phyloP scores from a whole-genome alignment of 2,797 vertebrate species.

The Enteromius radiatus region DNA sequence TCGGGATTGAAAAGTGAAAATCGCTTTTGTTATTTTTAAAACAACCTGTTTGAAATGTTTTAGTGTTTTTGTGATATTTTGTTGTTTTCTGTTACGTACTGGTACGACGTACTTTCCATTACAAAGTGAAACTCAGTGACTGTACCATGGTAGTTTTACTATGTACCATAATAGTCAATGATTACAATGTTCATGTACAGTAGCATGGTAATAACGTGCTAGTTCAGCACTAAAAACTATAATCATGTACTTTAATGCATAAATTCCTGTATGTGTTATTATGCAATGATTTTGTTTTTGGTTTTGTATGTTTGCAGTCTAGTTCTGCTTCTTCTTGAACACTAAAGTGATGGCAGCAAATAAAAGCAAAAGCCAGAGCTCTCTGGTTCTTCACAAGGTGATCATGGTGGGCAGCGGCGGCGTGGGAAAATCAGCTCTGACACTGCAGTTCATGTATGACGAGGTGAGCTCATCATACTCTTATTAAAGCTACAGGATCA shows the following conservation, averaged over 20 bases:
- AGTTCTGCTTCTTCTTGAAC: not conserved
- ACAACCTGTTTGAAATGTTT: not conserved
- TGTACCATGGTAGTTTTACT: not conserved
- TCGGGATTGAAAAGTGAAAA: not conserved
- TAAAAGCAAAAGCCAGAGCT: slow-evolving; percentile 86
- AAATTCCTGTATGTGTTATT: not conserved
- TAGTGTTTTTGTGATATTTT: not conserved
- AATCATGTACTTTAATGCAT: not conserved
- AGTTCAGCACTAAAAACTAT: not conserved
- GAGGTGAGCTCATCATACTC: slow-evolving; percentile 66
- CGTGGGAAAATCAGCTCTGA: slow-evolving; percentile 95
- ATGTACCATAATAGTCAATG: slow-evolving; percentile 13
- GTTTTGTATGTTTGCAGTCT: not conserved
- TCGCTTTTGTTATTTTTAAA: not conserved
- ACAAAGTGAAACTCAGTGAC: not conserved
- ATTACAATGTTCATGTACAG: not conserved
- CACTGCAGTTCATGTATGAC: slow-evolving; percentile 96
- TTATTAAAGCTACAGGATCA: not conserved
- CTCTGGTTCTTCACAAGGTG: slow-evolving; percentile 85
- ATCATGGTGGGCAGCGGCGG: slow-evolving; percentile 96
- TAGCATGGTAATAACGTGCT: not conserved
- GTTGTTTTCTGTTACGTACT: not conserved
- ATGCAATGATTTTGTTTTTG: not conserved
- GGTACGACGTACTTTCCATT: not conserved
- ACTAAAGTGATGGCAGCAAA: slow-evolving; percentile 61